Evolutionary conservation across 2,113 vertebrate genomes (phyloP).

Genomic region (Tragelaphus imberbis): DNA sequence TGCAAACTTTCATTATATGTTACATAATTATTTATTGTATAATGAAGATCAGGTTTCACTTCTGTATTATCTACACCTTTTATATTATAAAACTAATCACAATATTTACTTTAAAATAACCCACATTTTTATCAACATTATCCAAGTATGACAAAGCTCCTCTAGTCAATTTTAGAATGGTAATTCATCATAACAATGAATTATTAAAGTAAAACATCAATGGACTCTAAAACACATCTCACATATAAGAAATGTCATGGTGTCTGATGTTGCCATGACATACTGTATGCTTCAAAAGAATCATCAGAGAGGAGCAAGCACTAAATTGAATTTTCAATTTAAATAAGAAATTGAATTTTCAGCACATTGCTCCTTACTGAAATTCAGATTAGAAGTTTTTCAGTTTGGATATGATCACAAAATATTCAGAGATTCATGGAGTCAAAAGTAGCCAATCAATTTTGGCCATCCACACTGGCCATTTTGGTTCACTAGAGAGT

Average conservation of each 20-base stretch:
- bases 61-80: slow-evolving; percentile 29
- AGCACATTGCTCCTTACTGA: neutral
- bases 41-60: slow-evolving; percentile 27
- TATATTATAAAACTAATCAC: slow-evolving; percentile 38
- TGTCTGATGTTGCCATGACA: slow-evolving; percentile 22
- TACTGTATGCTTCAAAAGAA: slow-evolving; percentile 37
- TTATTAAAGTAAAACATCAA: slow-evolving; percentile 18
- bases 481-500: neutral
- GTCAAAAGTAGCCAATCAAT: neutral
- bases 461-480: neutral
- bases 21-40: neutral
- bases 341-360: slow-evolving; percentile 17
- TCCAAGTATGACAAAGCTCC: slow-evolving; percentile 21
- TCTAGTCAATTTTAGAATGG: slow-evolving; percentile 45
- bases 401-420: neutral
- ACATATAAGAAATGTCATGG: neutral
- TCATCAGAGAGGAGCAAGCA: slow-evolving; percentile 3
- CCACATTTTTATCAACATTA: neutral
- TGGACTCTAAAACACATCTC: slow-evolving; percentile 37
- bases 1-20: slow-evolving; percentile 9
- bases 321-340: neutral
- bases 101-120: slow-evolving; percentile 41
- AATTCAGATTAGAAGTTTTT: neutral
- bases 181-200: slow-evolving; percentile 42
- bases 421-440: slow-evolving; percentile 14